Evolutionary conservation across 2,113 vertebrate genomes (phyloP).

Genomic region (Poeciliopsis turrubarensis): DNA sequence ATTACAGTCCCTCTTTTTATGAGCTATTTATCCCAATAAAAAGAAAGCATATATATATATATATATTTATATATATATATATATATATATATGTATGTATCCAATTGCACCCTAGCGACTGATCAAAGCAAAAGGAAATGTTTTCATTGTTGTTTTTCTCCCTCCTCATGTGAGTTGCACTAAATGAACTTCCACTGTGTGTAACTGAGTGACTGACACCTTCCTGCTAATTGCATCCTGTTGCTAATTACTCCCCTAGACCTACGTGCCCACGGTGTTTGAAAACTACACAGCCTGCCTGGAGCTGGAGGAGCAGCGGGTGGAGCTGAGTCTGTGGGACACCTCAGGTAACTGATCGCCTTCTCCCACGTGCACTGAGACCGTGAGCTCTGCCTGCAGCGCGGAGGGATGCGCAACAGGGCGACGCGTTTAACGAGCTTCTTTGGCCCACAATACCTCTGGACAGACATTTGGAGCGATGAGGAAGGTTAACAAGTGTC

Average conservation of each 20-base stretch:
- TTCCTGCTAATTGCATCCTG: slow-evolving; percentile 51
- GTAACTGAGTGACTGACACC: slow-evolving; percentile 44
- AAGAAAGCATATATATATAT: neutral
- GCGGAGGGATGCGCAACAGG: neutral
- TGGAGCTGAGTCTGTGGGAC: slow-evolving; percentile 97
- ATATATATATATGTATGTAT: neutral
- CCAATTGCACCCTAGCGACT: neutral
- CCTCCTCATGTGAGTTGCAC: neutral
- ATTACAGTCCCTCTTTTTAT: neutral
- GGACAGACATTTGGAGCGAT: neutral
- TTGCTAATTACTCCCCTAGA: slow-evolving; percentile 79
- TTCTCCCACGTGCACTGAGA: slow-evolving; percentile 2
- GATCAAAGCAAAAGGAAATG: neutral
- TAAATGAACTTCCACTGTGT: slow-evolving; percentile 41
- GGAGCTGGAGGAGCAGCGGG: slow-evolving; percentile 93
- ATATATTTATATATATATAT: too few relatives aligned
- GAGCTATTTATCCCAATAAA: neutral
- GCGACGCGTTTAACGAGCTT: slow-evolving; percentile 26
- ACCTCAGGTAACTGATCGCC: slow-evolving; percentile 86
- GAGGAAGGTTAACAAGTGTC: neutral
- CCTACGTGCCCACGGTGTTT: slow-evolving; percentile 96
- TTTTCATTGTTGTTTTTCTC: neutral
- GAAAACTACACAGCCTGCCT: slow-evolving; percentile 97
- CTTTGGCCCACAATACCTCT: slow-evolving; percentile 1
- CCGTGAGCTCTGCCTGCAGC: slow-evolving; percentile 21